A percentile compares a stretch with the other conserved stretches of the same genome.
Conservation (phyloP, 2,797 vertebrate species). For the Sternarchorhynchus goeldii region DNA sequence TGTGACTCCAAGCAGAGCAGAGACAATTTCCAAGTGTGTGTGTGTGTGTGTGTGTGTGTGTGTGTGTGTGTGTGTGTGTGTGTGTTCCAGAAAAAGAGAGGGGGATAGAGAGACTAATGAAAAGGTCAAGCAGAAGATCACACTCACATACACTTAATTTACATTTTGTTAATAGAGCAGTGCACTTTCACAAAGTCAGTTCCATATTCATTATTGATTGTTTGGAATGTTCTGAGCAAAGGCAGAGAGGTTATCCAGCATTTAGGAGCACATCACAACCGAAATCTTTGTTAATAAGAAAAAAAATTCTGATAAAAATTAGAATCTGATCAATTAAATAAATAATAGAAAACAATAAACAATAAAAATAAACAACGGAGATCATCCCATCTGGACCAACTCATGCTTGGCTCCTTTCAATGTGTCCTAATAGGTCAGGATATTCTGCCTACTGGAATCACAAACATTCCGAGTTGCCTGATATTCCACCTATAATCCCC, state of each 20-base stretch:
- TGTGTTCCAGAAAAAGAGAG: neutral
- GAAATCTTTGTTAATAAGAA: neutral
- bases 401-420: neutral
- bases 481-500: neutral
- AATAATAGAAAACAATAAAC: too few relatives aligned
- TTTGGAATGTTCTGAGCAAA: neutral
- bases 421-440: neutral
- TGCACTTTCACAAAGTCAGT: constrained; percentile 9
- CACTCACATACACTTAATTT: neutral
- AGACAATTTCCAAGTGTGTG: constrained; percentile 36
- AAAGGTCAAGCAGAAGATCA: constrained; percentile 30
- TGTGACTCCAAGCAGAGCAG: constrained; percentile 33
- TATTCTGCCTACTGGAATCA: neutral
- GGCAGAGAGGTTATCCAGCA: neutral
- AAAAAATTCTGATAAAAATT: neutral
- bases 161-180: constrained; percentile 21
- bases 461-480: constrained; percentile 1
- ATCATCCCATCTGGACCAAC: neutral
- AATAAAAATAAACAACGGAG: too few relatives aligned
- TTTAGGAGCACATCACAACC: neutral
- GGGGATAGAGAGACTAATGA: neutral
- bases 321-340: too few relatives aligned
- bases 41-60: constrained; percentile 9
- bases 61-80: constrained; percentile 20
- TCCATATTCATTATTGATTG: neutral